Evolutionary conservation across 2,797 vertebrate genomes (phyloP), one percentile per base, ranked within the genome.

Genomic region (Macrochelys suwanniensis): DNA sequence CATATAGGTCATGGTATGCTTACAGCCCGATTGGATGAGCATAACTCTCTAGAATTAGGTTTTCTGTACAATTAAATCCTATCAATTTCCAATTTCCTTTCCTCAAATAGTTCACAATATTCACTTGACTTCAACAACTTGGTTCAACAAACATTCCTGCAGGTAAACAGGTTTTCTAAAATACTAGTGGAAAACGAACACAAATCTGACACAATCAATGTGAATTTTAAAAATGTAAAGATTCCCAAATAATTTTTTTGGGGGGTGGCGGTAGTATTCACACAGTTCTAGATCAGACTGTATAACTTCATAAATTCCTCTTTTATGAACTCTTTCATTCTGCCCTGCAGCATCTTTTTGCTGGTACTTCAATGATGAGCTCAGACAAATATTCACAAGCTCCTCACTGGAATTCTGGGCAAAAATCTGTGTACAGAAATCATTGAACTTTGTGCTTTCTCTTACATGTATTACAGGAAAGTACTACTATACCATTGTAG

Each of bases 351-450:
- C 16, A 89, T 54, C 80, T 89, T 82, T 85, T 42, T 85, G 15
- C 28, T 90, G 81, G 89, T 91, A 68, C 85, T 95, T 87, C 87
- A 28, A 85, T 10, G n/a, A 83, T 47, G 26, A 54, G 23, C 37
- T 96, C 77, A 71, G 80, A 81, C 12, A 77, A 84, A 17, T 77
- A 21, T 45, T 92, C 7, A 16, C 28, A 51, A 87, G 89, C 21
- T n/a, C 42, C 50, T 76, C 25, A 47, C 47, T 65, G 42, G 7
- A 78, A 56, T 13, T 21, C 23, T 25, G 91, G 49, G 61, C 25
- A 80, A 96, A 68, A 88, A 81, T 45, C 56, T 61, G 88, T 31
- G 42, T 42, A 11, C 5, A 9, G 79, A 59, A 88, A 83, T 42
- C 51, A 23, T n/a, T 17, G 49, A 95, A 85, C 25, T 85, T 88